Percentiles rank a stretch among this genome's conserved stretches.
Evolutionary conservation across 2,113 vertebrate genomes (phyloP).

Genomic region (human (Homo sapiens)): DNA sequence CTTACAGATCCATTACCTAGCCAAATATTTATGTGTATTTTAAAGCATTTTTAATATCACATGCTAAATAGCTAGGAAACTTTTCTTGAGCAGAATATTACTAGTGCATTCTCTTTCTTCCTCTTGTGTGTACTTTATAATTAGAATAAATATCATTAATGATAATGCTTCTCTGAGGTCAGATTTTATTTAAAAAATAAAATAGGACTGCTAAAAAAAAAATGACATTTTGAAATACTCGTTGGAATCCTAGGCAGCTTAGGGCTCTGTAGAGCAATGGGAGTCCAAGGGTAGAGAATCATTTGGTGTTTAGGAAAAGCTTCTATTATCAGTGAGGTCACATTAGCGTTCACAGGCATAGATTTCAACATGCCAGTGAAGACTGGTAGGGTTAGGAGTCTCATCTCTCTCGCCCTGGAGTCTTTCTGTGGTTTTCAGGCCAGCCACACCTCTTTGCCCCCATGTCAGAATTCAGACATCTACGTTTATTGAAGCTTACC

Average conservation of each 20-base stretch:
- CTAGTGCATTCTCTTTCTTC: not conserved
- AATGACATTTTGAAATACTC: not conserved
- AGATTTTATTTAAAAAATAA: constrained; percentile 19
- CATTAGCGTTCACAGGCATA: accelerated
- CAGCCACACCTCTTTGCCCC: not conserved
- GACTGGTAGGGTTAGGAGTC: accelerated
- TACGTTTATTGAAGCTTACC: no score
- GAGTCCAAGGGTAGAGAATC: not conserved
- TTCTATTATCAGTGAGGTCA: not conserved
- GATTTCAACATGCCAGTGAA: not conserved
- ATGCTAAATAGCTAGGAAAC: not conserved
- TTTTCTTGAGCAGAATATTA: not conserved
- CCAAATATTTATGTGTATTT: not conserved
- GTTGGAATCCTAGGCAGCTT: not conserved
- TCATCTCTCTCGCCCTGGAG: not conserved
- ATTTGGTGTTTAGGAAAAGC: not conserved
- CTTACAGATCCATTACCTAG: not conserved
- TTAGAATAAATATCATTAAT: not conserved
- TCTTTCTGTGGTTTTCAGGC: not conserved
- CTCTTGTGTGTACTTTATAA: not conserved
- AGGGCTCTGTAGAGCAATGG: not conserved
- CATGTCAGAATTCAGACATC: not conserved
- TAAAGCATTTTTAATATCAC: not conserved
- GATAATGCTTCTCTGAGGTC: not conserved
- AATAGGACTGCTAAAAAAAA: not conserved